These are phyloP conservation scores for Copidosoma aretas DNA, from an alignment of 2,888 invertebrate species.

Conservation along the genomic window DNA sequence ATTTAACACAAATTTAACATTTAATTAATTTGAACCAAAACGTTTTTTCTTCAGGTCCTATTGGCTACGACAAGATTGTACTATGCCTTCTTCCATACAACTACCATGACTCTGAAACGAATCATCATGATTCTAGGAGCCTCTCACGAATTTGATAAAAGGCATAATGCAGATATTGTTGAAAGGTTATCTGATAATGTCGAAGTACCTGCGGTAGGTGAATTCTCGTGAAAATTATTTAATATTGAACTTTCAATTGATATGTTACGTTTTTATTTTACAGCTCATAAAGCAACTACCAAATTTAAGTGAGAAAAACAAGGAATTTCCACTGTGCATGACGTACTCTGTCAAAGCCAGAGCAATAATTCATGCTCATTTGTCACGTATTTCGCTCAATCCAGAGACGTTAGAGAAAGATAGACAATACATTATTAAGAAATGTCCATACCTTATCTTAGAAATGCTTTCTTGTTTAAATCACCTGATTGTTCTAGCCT, in stretches of 20 bases:
- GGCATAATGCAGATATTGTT: constrained; percentile 91
- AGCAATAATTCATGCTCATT: constrained; percentile 93
- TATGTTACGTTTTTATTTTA: constrained; percentile 22
- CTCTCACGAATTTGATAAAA: constrained; percentile 93
- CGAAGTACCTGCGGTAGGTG: constrained; percentile 86
- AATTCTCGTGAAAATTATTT: background rate
- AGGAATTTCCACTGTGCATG: constrained; percentile 90
- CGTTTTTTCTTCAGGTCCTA: constrained; percentile 69
- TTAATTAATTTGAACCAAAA: constrained; percentile 11
- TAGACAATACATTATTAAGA: constrained; percentile 81
- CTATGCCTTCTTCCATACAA: constrained; percentile 94
- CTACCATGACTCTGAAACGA: constrained; percentile 92
- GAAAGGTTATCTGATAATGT: constrained; percentile 93
- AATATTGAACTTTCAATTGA: constrained; percentile 3
- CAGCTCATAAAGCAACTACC: constrained; percentile 90
- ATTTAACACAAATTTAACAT: constrained; percentile 11
- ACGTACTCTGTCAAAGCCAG: constrained; percentile 93
- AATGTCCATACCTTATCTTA: constrained; percentile 93
- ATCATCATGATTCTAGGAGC: constrained; percentile 96
- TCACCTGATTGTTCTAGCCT: constrained; percentile 89
- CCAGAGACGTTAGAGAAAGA: constrained; percentile 83
- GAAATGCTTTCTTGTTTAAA: constrained; percentile 97
- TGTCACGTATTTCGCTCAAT: constrained; percentile 82
- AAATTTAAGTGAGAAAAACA: constrained; percentile 94
- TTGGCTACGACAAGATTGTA: constrained; percentile 97